Conservation (phyloP, 2,113 vertebrate genomes). For the Benthochromis sp. region DNA sequence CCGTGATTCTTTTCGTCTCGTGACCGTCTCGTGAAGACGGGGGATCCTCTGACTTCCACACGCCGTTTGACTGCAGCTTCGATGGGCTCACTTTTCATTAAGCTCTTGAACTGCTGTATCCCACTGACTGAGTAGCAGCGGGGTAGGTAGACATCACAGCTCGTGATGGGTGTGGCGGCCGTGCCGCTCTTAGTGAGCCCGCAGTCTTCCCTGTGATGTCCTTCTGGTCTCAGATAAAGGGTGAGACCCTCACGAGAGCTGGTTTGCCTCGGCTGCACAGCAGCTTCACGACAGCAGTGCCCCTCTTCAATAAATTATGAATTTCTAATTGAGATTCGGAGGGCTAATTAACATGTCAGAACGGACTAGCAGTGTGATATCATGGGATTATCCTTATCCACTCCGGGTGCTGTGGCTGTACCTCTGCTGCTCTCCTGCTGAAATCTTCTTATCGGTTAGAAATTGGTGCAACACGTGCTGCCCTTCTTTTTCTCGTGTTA, state of each 20-base stretch:
- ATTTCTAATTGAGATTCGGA: slow-evolving; percentile 61
- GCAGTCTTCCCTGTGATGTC: slow-evolving; percentile 18
- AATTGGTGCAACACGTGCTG: background rate
- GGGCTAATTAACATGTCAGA: slow-evolving; percentile 55
- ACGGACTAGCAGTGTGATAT: background rate
- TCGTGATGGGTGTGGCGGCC: slow-evolving; percentile 16
- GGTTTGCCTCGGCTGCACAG: background rate
- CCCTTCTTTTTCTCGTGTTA: background rate
- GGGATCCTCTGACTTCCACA: background rate
- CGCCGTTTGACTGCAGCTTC: slow-evolving; percentile 26
- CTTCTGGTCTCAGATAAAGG: slow-evolving; percentile 18
- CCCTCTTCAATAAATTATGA: slow-evolving; percentile 57
- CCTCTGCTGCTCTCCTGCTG: background rate
- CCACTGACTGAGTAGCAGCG: background rate
- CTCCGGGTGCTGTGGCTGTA: background rate
- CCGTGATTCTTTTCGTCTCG: slow-evolving; percentile 10
- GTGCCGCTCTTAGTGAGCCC: background rate
- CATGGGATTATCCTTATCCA: slow-evolving; percentile 30
- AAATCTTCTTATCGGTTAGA: background rate
- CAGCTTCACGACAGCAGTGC: background rate
- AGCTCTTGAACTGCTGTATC: slow-evolving; percentile 10
- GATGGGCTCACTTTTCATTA: slow-evolving; percentile 34
- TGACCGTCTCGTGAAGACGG: slow-evolving; percentile 6
- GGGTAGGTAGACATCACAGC: slow-evolving; percentile 11
- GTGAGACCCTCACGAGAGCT: slow-evolving; percentile 6